Conservation (phyloP, 2,888 invertebrate species). For the Lysandra bellargus region DNA sequence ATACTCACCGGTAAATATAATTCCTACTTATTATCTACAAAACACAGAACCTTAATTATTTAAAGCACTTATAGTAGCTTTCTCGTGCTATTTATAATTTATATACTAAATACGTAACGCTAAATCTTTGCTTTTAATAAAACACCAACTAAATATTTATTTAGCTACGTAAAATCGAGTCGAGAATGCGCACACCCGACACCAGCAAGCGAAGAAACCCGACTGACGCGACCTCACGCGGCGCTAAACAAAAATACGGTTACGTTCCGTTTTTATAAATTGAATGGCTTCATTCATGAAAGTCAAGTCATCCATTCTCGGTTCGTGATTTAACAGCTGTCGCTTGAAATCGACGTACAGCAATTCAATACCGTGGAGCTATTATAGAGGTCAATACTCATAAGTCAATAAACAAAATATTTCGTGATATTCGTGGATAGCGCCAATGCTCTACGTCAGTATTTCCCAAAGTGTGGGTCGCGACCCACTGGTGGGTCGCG, state of each 20-base stretch:
- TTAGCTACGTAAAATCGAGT: constrained; percentile 65
- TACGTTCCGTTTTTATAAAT: constrained; percentile 38
- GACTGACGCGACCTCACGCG: constrained; percentile 65
- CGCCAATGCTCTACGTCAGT: no score
- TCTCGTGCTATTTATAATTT: constrained; percentile 8
- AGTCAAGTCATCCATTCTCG: background rate
- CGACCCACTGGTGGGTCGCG: no score
- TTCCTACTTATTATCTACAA: constrained; percentile 7
- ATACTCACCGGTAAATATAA: constrained; percentile 59
- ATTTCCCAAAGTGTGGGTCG: no score
- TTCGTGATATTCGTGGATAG: no score
- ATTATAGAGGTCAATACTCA: no score
- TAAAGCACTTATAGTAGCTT: constrained; percentile 4
- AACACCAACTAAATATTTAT: constrained; percentile 45
- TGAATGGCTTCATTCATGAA: constrained; percentile 36
- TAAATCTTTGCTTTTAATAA: constrained; percentile 27
- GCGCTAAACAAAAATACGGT: constrained; percentile 55
- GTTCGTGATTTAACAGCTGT: no score
- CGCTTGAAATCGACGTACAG: no score
- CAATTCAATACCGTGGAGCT: no score
- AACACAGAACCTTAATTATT: constrained; percentile 22
- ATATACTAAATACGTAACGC: constrained; percentile 23
- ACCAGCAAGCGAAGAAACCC: constrained; percentile 76
- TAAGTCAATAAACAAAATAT: no score
- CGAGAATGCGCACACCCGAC: constrained; percentile 61